Evolutionary conservation across 2,113 vertebrate species (phyloP), one percentile per base, ranked within the genome.

Genomic region (Tachysurus vachellii): DNA sequence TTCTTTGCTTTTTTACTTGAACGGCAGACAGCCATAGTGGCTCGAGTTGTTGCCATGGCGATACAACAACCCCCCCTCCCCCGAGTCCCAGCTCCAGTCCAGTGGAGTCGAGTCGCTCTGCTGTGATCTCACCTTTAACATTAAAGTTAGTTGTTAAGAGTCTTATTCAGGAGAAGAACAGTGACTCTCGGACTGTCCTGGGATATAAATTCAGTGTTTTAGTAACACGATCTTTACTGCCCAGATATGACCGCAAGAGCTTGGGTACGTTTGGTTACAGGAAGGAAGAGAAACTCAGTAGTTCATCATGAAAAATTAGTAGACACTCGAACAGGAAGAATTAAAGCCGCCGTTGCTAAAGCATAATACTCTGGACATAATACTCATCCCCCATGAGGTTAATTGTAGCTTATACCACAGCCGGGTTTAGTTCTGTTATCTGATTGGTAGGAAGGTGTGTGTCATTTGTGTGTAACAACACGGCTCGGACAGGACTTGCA

Each of bases 41-140:
- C 47, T 53, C 5, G 5, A 14, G 73, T 76, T 76, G 44, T 76
- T 77, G 73, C 14, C 73, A 50, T n/a, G 47, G 28, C 5, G 21
- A 47, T 23, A 23, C 23, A 47, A 75, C 42, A 75, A 47, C 21
- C 36, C 26, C 26, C 12, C 36, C 36, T 12, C 21, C 71, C 71
- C 36, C 71, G 4, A 4, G 21, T 19, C 44, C 44, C 19, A 47
- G 42, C 71, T 47, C 42, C 21, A 23, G 42, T 23, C 47, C 42
- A 26, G 71, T 12, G 9, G 14, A 47, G 42, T 75, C 23, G 42
- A 75, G 10, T 47, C 12, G 42, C 42, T 75, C 44, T 26, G 42
- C 71, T 16, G 50, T 77, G 75, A 53, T 77, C 75, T 77, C 47
- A 77, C n/a, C 75, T 77, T 53, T 16, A 53, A 77, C 47, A 79